Percentiles rank a stretch among this genome's conserved stretches.
phyloP scores from a whole-genome alignment of 2,797 vertebrate species.

The Darevskia nairensis region DNA sequence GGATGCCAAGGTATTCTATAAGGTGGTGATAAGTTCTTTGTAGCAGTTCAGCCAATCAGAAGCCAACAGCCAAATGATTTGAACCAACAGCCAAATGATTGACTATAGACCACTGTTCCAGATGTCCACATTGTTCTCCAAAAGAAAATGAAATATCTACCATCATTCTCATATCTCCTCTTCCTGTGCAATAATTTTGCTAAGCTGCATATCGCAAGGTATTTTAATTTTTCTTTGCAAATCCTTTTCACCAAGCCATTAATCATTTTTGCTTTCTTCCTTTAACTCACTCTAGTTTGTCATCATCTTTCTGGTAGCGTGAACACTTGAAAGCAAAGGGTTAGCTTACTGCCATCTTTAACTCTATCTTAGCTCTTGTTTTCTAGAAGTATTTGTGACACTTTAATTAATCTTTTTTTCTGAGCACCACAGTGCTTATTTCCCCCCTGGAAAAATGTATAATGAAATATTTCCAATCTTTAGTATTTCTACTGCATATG shows the following conservation, averaged over 20 bases:
- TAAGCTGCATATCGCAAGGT: not conserved
- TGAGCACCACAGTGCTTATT: not conserved
- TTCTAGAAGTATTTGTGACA: not conserved
- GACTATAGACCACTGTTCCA: not conserved
- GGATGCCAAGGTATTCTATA: not conserved
- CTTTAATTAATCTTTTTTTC: conserved; percentile 7
- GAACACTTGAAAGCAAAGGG: conserved; percentile 23
- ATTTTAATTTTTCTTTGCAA: not conserved
- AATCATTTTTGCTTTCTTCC: conserved; percentile 28
- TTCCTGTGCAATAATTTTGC: not conserved
- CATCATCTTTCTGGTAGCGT: not conserved
- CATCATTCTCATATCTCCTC: conserved; percentile 1
- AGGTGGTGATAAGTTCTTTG: not conserved
- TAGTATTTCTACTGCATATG: not conserved
- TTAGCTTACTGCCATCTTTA: not conserved
- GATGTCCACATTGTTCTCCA: not conserved
- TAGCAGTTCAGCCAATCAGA: not conserved
- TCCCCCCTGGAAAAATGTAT: not conserved
- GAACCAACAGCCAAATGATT: not conserved
- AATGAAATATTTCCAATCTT: not conserved
- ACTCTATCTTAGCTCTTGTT: conserved; percentile 29
- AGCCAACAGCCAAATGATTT: not conserved
- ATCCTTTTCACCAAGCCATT: conserved; percentile 26
- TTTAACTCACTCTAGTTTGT: conserved; percentile 23
- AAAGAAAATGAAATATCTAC: not conserved